Evolutionary conservation across 2,797 vertebrate genomes (phyloP), one percentile per base, ranked within the genome.

Genomic region (Pygocentrus nattereri): DNA sequence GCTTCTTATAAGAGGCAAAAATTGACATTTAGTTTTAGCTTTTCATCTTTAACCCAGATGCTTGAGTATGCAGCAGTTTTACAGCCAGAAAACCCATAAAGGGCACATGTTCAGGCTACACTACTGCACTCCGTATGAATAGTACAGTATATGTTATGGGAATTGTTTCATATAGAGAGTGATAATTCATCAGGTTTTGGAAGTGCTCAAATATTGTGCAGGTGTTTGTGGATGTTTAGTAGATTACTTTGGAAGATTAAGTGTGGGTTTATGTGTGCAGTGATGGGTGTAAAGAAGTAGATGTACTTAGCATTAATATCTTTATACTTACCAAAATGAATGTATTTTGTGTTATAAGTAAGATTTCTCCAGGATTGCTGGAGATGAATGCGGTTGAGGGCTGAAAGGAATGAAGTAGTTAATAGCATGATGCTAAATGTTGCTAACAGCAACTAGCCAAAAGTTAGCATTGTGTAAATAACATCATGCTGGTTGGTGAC

Each of bases 301-400:
- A 5, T 49, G 49, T 58, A 13, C 30, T 49, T 27, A 34, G 19
- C 56, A 70, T 52, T 25, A 61, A 59, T n/a, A 34, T 2, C 34
- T 79, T 56, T 44, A 34, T 25, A 67, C 10, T n/a, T 68, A 68
- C 47, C 49, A 41, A 56, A 67, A 68, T 78, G 62, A 68, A 78
- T 78, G 76, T 56, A 56, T 68, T 68, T 65, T 16, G 8, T 8
- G 5, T 38, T 38, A 38, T 64, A 8, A 18, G 41, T 30, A 3
- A 11, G 1, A 27, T 27, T 50, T 70, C 68, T 16, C 23, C 15
- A 16, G 16, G 21, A 25, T 30, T 62, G 21, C 23, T 59, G 25
- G 5, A 59, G 7, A 18, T 16, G 27, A 49, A 70, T 16, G 13
- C 8, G n/a, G 67, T 7, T 47, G 12, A 49, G 4, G 31, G 23